Evolutionary conservation across 1,140 invertebrate genomes (phyloP).

Genomic region (Cyclina sinensis): DNA sequence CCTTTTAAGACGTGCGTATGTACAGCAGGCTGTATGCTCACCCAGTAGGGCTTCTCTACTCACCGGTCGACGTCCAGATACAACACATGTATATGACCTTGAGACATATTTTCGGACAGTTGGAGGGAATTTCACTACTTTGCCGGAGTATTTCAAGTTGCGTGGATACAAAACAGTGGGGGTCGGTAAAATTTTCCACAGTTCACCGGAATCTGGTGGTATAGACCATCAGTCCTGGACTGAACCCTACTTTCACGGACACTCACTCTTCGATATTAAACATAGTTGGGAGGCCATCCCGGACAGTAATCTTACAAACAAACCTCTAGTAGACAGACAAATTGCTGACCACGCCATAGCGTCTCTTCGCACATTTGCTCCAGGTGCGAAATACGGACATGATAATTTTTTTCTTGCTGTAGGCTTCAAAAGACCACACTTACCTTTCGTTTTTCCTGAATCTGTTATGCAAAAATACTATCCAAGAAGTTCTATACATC

Average conservation of each 20-base stretch:
- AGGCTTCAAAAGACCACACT: slow-evolving; percentile 96
- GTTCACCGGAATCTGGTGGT: not conserved
- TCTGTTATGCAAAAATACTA: slow-evolving; percentile 90
- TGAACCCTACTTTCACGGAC: slow-evolving; percentile 53
- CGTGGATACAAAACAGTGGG: slow-evolving; percentile 45
- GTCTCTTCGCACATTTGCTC: slow-evolving; percentile 37
- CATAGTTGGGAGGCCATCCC: slow-evolving; percentile 28
- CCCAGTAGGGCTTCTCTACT: slow-evolving; percentile 66
- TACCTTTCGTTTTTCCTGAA: slow-evolving; percentile 94
- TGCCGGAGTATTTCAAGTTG: slow-evolving; percentile 41
- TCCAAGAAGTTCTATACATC: slow-evolving; percentile 15
- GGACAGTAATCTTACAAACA: not conserved
- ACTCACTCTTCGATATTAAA: not conserved
- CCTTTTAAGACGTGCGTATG: slow-evolving; percentile 69
- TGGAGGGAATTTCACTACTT: slow-evolving; percentile 86
- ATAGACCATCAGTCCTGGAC: slow-evolving; percentile 49
- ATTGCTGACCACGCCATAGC: slow-evolving; percentile 89
- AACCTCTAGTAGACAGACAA: slow-evolving; percentile 90
- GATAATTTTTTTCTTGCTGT: slow-evolving; percentile 93
- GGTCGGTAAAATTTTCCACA: slow-evolving; percentile 59
- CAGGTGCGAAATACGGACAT: slow-evolving; percentile 79
- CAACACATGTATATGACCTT: slow-evolving; percentile 62
- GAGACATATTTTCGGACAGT: slow-evolving; percentile 20
- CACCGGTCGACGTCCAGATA: slow-evolving; percentile 68
- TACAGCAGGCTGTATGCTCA: slow-evolving; percentile 52